phyloP scores from a whole-genome alignment of 2,113 vertebrate species.

The Hypanus sabinus region DNA sequence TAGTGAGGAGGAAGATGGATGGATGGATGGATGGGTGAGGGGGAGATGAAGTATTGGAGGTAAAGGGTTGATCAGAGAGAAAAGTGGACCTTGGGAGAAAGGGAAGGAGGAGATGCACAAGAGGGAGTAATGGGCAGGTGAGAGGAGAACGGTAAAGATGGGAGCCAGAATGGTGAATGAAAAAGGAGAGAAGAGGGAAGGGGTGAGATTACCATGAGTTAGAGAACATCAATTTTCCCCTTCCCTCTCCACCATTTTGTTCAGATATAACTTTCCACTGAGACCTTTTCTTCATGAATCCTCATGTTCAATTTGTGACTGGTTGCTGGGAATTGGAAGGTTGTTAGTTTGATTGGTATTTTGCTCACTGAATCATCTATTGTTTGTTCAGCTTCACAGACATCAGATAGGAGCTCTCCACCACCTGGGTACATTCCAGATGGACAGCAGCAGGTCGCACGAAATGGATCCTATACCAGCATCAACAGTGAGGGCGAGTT shows the following conservation, averaged over 20 bases:
- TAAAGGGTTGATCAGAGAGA: no score
- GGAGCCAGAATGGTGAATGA: no score
- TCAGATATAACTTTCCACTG: neutral
- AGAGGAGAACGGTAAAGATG: no score
- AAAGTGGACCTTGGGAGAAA: no score
- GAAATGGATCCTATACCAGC: constrained; percentile 96
- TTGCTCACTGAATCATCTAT: neutral
- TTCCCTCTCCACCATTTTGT: neutral
- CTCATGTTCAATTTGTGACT: neutral
- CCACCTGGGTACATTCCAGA: constrained; percentile 97
- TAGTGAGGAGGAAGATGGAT: no score
- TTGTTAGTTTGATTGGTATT: neutral
- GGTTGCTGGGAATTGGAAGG: neutral
- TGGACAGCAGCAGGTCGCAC: constrained; percentile 85
- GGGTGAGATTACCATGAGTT: no score
- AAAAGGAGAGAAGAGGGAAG: no score
- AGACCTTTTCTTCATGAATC: neutral
- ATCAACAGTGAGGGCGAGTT: constrained; percentile 98
- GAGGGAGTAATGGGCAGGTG: no score
- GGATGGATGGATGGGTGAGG: no score
- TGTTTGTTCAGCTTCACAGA: constrained; percentile 64
- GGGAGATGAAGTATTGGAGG: no score
- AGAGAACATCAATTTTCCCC: no score
- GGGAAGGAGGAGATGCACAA: no score
- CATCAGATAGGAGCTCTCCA: constrained; percentile 86